Evolutionary conservation across 2,797 vertebrate species (phyloP), one percentile per base, ranked within the genome.

Genomic region (Bovichtus variegatus): DNA sequence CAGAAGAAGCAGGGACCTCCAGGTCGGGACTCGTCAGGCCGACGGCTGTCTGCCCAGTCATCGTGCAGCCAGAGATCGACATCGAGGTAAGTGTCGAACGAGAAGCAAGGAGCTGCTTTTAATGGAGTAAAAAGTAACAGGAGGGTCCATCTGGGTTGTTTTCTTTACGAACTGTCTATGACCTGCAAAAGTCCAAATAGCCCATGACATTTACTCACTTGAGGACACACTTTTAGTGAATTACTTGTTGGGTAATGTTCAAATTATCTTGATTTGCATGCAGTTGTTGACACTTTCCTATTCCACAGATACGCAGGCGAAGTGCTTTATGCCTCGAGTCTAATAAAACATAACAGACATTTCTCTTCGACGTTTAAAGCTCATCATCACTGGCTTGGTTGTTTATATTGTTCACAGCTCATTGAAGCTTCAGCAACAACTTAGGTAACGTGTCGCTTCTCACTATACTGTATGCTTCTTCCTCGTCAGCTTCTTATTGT

Each of bases 401-500:
- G 80, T 93, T 91, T 94, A 85, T 95, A 80, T 95, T 93, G 90
- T 94, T 89, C 91, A 95, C 95, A 96, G 95, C 95, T 95, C 92
- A 95, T 96, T 95, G 95, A 96, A 95, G 95, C 95, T 93, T 96
- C 95, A 67, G 95, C 95, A 87, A 87, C 90, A 91, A 87, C 83
- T 93, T 96, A 96, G 95, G 95, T 96, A 96, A 96, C 6, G 89
- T 93, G 73, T 86, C 47, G 74, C 87, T 89, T 91, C 81, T 80
- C 82, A 73, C 74, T 69, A 19, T 36, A 62, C 59, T 55, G 59
- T 43, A 47, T 75, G 81, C 62, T 43, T 8, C 57, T 18, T 76
- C 61, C 51, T 10, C 19, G 27, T 72, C 53, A 21, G 34, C 60
- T 41, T 54, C 29, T 13, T 41, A 8, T 67, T 60, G 29, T 57